Evolutionary conservation across 2,113 vertebrate species (phyloP).

Genomic region (Psephotus haematonotus): DNA sequence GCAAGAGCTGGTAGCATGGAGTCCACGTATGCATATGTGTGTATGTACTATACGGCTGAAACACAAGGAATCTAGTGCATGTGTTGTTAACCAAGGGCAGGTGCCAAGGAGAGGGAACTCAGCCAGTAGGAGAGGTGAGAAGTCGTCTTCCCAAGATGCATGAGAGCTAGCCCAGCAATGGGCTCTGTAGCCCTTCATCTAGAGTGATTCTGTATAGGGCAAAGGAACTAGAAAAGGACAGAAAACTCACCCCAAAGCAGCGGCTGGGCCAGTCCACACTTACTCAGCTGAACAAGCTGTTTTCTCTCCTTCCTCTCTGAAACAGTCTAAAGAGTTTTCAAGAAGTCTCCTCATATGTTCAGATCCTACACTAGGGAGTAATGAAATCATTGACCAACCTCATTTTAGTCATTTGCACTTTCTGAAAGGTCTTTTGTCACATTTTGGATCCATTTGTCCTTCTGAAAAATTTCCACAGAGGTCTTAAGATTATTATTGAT

Average conservation of each 20-base stretch:
- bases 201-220: neutral
- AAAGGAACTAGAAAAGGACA: neutral
- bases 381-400: neutral
- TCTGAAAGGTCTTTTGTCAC: neutral
- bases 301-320: neutral
- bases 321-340: neutral
- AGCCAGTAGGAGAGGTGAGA: neutral
- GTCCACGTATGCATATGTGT: neutral
- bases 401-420: neutral
- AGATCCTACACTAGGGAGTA: neutral
- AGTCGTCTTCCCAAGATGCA: neutral
- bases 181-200: neutral
- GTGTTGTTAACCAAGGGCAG: neutral
- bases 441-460: neutral
- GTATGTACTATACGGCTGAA: rapidly evolving
- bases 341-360: neutral
- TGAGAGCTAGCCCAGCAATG: neutral
- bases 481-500: neutral
- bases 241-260: neutral
- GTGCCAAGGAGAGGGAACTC: neutral
- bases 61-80: neutral
- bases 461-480: neutral
- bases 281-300: neutral
- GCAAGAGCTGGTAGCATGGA: neutral
- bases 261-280: rapidly evolving